phyloP scores from a whole-genome alignment of 2,888 invertebrate species.

The Craniophora ligustri region DNA sequence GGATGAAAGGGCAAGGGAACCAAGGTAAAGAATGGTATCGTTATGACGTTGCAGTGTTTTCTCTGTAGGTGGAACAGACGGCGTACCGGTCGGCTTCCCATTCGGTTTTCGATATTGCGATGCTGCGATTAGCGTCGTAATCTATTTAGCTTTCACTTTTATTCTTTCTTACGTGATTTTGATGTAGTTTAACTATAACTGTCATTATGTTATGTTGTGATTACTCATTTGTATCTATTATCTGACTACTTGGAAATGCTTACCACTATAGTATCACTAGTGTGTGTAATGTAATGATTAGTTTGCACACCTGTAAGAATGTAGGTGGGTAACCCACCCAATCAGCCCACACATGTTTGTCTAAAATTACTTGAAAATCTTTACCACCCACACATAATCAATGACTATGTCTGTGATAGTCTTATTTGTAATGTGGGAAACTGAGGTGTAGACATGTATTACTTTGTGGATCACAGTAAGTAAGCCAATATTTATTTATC shows the following conservation, averaged over 20 bases:
- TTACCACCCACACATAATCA: slow-evolving; percentile 63
- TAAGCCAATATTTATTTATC: background rate
- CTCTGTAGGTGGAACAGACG: slow-evolving; percentile 73
- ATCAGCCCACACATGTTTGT: slow-evolving; percentile 46
- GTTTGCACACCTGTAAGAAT: slow-evolving; percentile 37
- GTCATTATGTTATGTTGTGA: slow-evolving; percentile 9
- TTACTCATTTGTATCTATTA: background rate
- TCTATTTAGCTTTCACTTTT: slow-evolving; percentile 68
- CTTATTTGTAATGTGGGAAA: slow-evolving; percentile 21
- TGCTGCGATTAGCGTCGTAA: slow-evolving; percentile 66
- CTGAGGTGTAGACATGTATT: slow-evolving; percentile 41
- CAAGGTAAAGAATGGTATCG: slow-evolving; percentile 90
- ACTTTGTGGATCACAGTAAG: slow-evolving; percentile 39
- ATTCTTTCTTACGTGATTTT: slow-evolving; percentile 54
- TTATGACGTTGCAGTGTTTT: slow-evolving; percentile 87
- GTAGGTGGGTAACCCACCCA: slow-evolving; percentile 44
- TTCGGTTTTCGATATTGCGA: slow-evolving; percentile 66
- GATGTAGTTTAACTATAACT: slow-evolving; percentile 18
- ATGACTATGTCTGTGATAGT: slow-evolving; percentile 40
- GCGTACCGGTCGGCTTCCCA: slow-evolving; percentile 80
- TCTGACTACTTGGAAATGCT: slow-evolving; percentile 5
- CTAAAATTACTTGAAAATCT: slow-evolving; percentile 51
- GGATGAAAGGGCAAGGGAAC: slow-evolving; percentile 96
- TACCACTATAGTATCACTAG: slow-evolving; percentile 13
- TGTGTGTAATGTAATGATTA: slow-evolving; percentile 11